phyloP scores from a whole-genome alignment of 2,888 invertebrate species.

The Magallana nippona region DNA sequence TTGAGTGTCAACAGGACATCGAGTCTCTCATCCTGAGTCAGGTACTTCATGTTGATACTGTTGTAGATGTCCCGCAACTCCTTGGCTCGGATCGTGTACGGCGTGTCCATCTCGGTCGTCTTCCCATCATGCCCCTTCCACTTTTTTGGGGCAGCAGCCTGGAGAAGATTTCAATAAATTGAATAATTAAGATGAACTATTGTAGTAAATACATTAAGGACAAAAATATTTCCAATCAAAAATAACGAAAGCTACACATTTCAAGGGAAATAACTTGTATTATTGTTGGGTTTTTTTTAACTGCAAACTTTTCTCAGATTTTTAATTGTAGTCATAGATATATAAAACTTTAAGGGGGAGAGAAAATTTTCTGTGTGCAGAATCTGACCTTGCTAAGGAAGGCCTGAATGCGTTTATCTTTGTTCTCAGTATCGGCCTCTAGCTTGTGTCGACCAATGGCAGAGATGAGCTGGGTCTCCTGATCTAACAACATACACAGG shows the following conservation, averaged over 20 bases:
- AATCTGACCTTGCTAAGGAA: constrained; percentile 77
- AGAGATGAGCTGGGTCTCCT: constrained; percentile 80
- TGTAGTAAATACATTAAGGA: too few species aligned
- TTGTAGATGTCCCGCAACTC: constrained; percentile 88
- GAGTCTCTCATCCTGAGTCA: constrained; percentile 85
- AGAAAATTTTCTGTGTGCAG: too few species aligned
- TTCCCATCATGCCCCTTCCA: constrained; percentile 88
- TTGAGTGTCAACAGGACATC: constrained; percentile 87
- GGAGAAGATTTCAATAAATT: neutral
- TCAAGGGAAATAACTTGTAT: neutral
- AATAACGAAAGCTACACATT: neutral
- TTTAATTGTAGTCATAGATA: too few species aligned
- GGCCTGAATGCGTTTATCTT: constrained; percentile 72
- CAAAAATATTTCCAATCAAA: neutral
- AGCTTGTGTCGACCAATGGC: constrained; percentile 79
- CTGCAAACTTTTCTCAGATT: too few species aligned
- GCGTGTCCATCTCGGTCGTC: constrained; percentile 88
- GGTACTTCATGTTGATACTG: constrained; percentile 83
- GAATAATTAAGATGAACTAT: too few species aligned
- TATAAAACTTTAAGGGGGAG: too few species aligned
- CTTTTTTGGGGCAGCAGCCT: constrained; percentile 84
- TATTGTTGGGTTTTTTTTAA: neutral
- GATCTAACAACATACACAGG: constrained; percentile 79
- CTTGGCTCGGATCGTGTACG: constrained; percentile 89
- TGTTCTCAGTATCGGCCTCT: constrained; percentile 76